Base-by-base conservation (phyloP, 1,140 invertebrate species). In the Zaprionus africanus region DNA sequence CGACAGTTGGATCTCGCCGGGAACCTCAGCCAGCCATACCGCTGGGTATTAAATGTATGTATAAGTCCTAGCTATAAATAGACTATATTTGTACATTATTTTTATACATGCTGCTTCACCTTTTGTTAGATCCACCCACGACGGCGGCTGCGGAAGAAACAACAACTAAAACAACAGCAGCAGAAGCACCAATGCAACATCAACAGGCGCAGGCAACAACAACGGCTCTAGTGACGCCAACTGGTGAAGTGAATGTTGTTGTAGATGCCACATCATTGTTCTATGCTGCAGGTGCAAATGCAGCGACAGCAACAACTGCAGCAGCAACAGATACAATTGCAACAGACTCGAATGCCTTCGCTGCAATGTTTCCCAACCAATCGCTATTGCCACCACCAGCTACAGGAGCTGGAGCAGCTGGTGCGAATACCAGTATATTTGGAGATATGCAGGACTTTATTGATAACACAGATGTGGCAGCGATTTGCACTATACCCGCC, bases 371-470 rank as follows among this genome's bases (percentile, higher is more conserved):
- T 46, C 78, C 81, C 4, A 66, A 81, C 13, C 61, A 53, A 49
- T 46, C 74, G 43, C 19, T 76, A 62, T 65, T 28, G 22, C 19
- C 11, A 12, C 54, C 38, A 6, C 34, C 51, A 12, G 63, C 13
- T 13, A 28, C 49, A 11, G 78, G 70, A 24, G 2, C 66, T 6
- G 31, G 31, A 34, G 28, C 24, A 19, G 41, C 41, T 15, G 13
- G 56, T n/a, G 17, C 36, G 9, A 75, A 69, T 59, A 64, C 66
- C 5, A 76, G 34, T 41, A 90, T 84, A 4, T 82, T 90, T 67
- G 79, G 85, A 5, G 86, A 90, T 51, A 90, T 90, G 85, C 85
- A 90, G 64, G 85, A 90, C 1, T 90, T 90, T 26, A 90, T 90
- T 43, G 85, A 90, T 59, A 79, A 79, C 56, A 82, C 85, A 15